Base-by-base conservation (phyloP, 2,113 vertebrate species). In the Hoplias malabaricus region DNA sequence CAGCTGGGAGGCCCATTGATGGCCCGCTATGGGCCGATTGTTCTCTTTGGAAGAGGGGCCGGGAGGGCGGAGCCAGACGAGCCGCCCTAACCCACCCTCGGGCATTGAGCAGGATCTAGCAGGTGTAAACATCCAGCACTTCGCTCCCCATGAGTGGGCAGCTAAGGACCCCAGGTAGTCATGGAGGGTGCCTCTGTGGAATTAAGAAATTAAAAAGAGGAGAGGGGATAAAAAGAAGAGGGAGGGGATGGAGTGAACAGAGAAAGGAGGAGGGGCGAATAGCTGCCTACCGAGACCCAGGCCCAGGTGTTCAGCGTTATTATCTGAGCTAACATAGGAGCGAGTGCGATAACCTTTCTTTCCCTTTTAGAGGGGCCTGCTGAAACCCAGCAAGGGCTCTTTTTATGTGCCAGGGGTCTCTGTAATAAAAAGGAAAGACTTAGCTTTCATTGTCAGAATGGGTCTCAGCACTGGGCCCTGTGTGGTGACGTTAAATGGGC, bases 121-220 rank as follows among this genome's bases (percentile, higher is more conserved):
- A 93, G 91, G 91, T 93, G 90, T 90, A 91, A 92, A 93, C 89
- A 93, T 86, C 79, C 82, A 89, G 75, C 75, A 69, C 80, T 86
- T 83, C 84, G 87, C 83, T 82, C 83, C 85, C 86, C 63, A 82
- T 89, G 84, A 89, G 84, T 84, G 82, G 79, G 80, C 84, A 83
- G 73, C 73, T 73, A 75, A 50, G 81, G 82, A 79, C 87, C 86
- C 86, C 80, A 86, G 88, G 84, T 89, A 87, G 86, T 87, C 83
- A 87, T 33, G 67, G 83, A 82, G 59, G 63, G 80, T 81, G 86
- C 83, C 83, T 67, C 68, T 61, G 69, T 87, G 88, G 87, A 88
- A 88, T 83, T 80, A 80, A 87, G 87, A 86, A 89, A 90, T 88
- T 86, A 85, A 86, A 87, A 85, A 61, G 70, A 36, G 42, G 54